Base-by-base conservation (phyloP, 2,797 vertebrate genomes). In the Saxicola maurus region DNA sequence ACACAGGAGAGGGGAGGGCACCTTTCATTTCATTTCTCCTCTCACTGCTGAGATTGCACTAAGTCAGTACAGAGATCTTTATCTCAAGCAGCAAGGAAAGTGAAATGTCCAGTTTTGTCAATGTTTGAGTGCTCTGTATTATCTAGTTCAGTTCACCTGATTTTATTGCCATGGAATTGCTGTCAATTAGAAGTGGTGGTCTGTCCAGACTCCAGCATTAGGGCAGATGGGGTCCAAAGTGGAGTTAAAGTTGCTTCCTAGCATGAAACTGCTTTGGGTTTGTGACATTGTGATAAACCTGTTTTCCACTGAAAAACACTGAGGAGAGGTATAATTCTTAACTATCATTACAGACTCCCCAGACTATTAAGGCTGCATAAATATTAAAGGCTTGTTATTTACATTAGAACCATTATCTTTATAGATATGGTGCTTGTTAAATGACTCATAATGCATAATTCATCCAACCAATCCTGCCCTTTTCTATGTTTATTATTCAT, bases 351-450 rank as follows among this genome's bases (percentile, higher is more conserved):
- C 82, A 87, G 62, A 62, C 45, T 76, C 79, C 75, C n/a, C 60
- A 69, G 69, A 76, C 33, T 81, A 91, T 86, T 89, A 93, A 78
- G 18, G 20, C 38, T 87, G 79, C 73, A 91, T 93, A 89, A 93
- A 93, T 93, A 94, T 94, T 92, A 92, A 92, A 93, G 20, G 52
- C 66, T 93, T 67, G 20, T 83, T 91, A 90, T 89, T 93, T 93
- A 92, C 64, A 76, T 92, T 90, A 87, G 79, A 83, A 87, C 69
- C 31, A 91, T 93, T 92, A 91, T 75, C 82, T 93, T 95, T 90
- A 86, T 91, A 90, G 76, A 86, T 91, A 89, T 64, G 1, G 67
- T n/a, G 60, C 69, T 94, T 93, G 85, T 69, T 87, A 92, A 91
- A 69, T 73, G 66, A 87, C 82, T 87, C 53, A 24, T 90, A 92